These are phyloP conservation scores for Scelioninae gen. 2 DNA, from an alignment of 2,888 invertebrate genomes.

Conservation along the genomic window DNA sequence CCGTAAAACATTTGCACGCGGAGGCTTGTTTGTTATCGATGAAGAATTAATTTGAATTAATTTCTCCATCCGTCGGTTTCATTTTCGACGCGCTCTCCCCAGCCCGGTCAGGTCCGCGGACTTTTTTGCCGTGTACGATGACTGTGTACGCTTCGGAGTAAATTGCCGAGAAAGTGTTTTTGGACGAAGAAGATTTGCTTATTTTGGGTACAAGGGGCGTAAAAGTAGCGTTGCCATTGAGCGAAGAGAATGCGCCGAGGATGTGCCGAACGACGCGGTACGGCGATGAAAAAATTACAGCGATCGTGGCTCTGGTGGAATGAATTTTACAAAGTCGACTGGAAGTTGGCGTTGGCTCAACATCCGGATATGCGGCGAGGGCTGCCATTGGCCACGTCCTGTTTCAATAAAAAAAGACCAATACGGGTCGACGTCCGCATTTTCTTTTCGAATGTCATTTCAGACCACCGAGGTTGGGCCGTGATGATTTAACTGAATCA, in stretches of 20 bases:
- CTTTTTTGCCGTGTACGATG: too few species aligned
- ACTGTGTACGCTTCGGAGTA: too few species aligned
- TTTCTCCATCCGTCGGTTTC: too few species aligned
- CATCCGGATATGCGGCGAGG: slow-evolving; percentile 56
- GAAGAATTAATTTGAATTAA: too few species aligned
- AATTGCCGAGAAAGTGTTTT: too few species aligned
- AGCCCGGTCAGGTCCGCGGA: too few species aligned
- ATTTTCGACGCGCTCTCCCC: too few species aligned
- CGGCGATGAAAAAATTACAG: slow-evolving; percentile 37
- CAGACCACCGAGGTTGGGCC: too few species aligned
- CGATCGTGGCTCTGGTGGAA: slow-evolving; percentile 47
- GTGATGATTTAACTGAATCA: too few species aligned
- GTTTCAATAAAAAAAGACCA: slow-evolving; percentile 60
- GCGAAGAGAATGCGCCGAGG: slow-evolving; percentile 12
- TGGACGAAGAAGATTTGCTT: background rate
- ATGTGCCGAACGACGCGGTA: slow-evolving; percentile 10
- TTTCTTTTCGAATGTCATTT: slow-evolving; percentile 20
- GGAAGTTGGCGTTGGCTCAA: slow-evolving; percentile 44
- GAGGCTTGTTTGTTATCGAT: too few species aligned
- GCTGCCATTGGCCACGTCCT: slow-evolving; percentile 61
- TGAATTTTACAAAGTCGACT: slow-evolving; percentile 57
- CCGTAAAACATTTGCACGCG: too few species aligned
- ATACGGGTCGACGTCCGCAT: slow-evolving; percentile 36
- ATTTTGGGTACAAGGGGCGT: background rate
- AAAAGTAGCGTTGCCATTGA: background rate